Evolutionary conservation across 2,888 invertebrate genomes (phyloP), one percentile per base, ranked within the genome.

Genomic region (Lithophane semibrunnea): DNA sequence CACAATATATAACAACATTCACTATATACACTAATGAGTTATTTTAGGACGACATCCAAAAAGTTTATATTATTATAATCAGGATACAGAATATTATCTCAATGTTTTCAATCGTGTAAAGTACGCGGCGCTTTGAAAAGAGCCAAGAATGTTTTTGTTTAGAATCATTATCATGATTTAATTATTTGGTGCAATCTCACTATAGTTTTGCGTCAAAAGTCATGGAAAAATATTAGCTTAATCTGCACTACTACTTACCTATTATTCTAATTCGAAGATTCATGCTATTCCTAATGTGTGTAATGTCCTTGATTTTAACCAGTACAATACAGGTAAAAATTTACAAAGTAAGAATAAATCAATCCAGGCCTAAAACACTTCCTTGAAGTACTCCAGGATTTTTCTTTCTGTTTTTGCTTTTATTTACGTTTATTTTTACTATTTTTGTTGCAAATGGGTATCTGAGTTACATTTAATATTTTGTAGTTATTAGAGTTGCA

Each of bases 311-410:
- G 5, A 24, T 65, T 47, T 24, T 24, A 47, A 24, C 7, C 24
- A 44, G 44, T 18, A 2, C 3, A 29, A 18, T 16, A 9, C 8
- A 42, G 9, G 42, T 42, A n/a, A 9, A 64, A n/a, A 4, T 9
- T n/a, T 21, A 65, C 2, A 65, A 16, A 37, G 2, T 52, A 12
- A 18, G 12, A 54, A 24, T 16, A 8, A 2, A 52, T 47, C 3
- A 47, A 18, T 44, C 13, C 13, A 49, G 13, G 13, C 70, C 24
- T 69, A 71, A 21, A 64, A 47, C 3, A 52, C 18, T 68, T 21
- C 52, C 69, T 69, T 52, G 72, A 72, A 13, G 7, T 52, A 72
- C 49, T 52, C 42, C 42, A 68, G 13, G 2, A 18, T 37, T 49
- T 8, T 10, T n/a, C 29, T 29, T 29, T 29, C 29, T 29, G 1